phyloP scores from a whole-genome alignment of 2,888 invertebrate species.

The Oasisia sp. region DNA sequence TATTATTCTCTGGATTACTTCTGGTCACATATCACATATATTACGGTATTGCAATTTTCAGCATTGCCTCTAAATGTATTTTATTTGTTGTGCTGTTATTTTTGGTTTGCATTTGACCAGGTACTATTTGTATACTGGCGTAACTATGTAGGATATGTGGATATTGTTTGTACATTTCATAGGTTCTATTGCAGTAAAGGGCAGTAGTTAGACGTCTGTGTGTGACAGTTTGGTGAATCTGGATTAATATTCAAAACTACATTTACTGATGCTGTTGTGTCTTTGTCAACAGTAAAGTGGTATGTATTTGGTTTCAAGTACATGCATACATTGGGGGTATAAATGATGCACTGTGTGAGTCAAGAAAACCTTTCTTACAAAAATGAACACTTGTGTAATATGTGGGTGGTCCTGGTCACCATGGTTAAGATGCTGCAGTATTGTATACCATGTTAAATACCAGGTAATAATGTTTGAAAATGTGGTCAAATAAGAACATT shows the following conservation, averaged over 20 bases:
- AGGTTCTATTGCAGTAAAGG: background rate
- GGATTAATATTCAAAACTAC: background rate
- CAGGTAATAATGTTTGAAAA: background rate
- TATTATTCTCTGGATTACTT: background rate
- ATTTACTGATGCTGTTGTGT: background rate
- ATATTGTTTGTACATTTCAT: conserved; percentile 9
- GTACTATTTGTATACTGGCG: background rate
- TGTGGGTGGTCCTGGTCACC: too few species aligned
- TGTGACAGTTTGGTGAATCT: background rate
- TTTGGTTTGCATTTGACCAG: background rate
- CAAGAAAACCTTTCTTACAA: background rate
- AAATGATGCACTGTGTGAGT: background rate
- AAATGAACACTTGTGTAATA: background rate
- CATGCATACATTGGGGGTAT: background rate
- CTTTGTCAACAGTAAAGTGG: background rate
- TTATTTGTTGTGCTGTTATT: background rate
- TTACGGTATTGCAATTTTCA: background rate
- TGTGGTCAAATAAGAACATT: background rate
- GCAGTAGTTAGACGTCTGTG: background rate
- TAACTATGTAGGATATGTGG: background rate
- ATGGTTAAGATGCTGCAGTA: background rate
- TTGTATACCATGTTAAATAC: background rate
- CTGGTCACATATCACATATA: background rate
- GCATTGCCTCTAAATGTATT: background rate
- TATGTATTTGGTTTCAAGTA: background rate